A percentile compares a stretch with the other conserved stretches of the same genome.
phyloP scores from a whole-genome alignment of 2,888 invertebrate species.

The Idaea straminata region DNA sequence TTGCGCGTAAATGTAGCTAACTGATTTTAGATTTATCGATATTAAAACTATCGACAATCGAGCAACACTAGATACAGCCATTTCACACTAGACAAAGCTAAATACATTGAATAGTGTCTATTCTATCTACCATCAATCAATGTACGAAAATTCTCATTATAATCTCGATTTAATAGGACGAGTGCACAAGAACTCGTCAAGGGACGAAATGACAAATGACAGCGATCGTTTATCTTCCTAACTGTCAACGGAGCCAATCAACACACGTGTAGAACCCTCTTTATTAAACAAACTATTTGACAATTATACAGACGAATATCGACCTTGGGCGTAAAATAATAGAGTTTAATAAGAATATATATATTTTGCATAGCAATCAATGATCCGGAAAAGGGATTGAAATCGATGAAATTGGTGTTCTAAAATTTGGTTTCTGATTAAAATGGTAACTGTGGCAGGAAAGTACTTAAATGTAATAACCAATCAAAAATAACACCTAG shows the following conservation, averaged over 20 bases:
- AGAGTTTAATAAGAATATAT: conserved; percentile 19
- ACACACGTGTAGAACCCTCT: conserved; percentile 63
- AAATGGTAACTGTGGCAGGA: conserved; percentile 31
- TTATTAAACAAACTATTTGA: conserved; percentile 33
- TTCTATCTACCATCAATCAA: conserved; percentile 60
- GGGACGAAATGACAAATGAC: conserved; percentile 73
- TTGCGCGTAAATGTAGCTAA: too few species aligned
- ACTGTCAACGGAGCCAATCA: conserved; percentile 75
- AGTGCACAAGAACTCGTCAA: conserved; percentile 60
- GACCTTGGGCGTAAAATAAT: conserved; percentile 24
- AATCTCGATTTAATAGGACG: conserved; percentile 70
- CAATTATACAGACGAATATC: conserved; percentile 18
- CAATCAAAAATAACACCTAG: too few species aligned
- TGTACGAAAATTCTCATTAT: conserved; percentile 62
- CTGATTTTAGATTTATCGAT: too few species aligned
- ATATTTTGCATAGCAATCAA: conserved; percentile 34
- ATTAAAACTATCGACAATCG: too few species aligned
- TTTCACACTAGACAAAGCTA: not conserved
- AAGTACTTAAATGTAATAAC: too few species aligned
- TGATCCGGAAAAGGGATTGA: conserved; percentile 44
- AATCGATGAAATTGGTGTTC: conserved; percentile 27
- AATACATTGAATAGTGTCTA: not conserved
- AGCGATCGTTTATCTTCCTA: conserved; percentile 74
- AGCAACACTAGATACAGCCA: not conserved
- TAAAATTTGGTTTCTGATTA: conserved; percentile 34